Base-by-base conservation (phyloP, 2,113 vertebrate species). In the Scolopax mira region DNA sequence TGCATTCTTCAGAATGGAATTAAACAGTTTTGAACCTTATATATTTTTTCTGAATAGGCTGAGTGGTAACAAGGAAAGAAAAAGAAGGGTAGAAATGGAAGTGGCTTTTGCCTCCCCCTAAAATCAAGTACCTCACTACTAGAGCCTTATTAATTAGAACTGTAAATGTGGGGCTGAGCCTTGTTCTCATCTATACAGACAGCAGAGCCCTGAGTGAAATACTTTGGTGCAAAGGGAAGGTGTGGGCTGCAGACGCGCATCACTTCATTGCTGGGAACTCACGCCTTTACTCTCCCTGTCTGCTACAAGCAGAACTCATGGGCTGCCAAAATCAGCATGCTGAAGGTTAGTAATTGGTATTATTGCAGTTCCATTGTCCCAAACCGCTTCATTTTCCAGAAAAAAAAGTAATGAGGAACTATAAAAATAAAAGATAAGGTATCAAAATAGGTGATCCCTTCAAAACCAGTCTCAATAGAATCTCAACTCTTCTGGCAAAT, bases 1-100 rank as follows among this genome's bases (percentile, higher is more conserved):
- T 66, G 52, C 70, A 30, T 84, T 70, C 77, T 89, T 93, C 79
- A 90, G 83, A 95, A 89, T 54, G 58, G 86, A 94, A 96, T 87
- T 79, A 79, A 85, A 54, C 30, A 49, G 42, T 52, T 69, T 69
- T 89, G 80, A 89, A 70, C 54, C 37, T 87, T 72, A 79, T 49
- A 6, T 65, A 83, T 49, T 16, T 78, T 71, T 79, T 78, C 44
- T 75, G 19, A 89, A 79, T 49, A 69, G 52, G 44, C 77, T 88
- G 88, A 89, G 31, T 58, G 44, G 31, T 61, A 90, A 67, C 31
- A 70, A 75, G 42, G 22, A 65, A 61, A 49, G 73, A n/a, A 64
- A 78, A 60, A 44, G 21, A 57, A 52, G 62, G 39, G 39, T 8
- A 89, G 80, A 79, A 42, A 84, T 42, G 41, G 28, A 87, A 86